phyloP scores from a whole-genome alignment of 1,140 invertebrate species.

The Gyrodactylus bullatarudis region DNA sequence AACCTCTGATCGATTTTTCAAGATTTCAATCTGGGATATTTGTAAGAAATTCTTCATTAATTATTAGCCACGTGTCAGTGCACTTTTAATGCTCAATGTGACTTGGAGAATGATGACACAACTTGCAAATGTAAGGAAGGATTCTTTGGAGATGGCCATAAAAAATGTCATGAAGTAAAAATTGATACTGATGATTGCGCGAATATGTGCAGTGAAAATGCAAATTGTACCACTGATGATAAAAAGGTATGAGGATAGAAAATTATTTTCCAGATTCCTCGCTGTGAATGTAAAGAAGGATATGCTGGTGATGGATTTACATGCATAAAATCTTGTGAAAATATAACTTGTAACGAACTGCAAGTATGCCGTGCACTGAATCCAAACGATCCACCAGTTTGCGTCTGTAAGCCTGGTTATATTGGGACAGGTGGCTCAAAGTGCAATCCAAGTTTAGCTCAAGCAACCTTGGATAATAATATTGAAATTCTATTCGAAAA shows the following conservation, averaged over 20 bases:
- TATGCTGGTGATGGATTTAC: background rate
- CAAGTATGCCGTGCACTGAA: background rate
- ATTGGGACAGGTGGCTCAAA: background rate
- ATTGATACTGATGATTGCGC: background rate
- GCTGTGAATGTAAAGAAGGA: background rate
- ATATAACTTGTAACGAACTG: background rate
- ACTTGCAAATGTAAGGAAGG: background rate
- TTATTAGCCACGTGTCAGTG: background rate
- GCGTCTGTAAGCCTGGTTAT: background rate
- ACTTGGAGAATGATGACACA: background rate
- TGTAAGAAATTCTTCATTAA: no score
- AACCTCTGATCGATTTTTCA: background rate
- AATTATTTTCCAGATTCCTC: background rate
- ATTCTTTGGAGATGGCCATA: background rate
- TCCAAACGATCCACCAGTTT: background rate
- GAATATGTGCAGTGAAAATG: background rate
- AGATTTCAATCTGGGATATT: background rate
- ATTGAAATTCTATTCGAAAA: background rate
- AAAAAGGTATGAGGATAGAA: no score
- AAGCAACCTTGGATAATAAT: background rate
- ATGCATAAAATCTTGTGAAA: background rate
- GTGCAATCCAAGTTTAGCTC: background rate
- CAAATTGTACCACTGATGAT: no score
- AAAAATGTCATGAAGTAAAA: background rate
- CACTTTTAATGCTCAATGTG: background rate